Base-by-base conservation (phyloP, 2,888 invertebrate species). In the Leptopilina drosophilae region DNA sequence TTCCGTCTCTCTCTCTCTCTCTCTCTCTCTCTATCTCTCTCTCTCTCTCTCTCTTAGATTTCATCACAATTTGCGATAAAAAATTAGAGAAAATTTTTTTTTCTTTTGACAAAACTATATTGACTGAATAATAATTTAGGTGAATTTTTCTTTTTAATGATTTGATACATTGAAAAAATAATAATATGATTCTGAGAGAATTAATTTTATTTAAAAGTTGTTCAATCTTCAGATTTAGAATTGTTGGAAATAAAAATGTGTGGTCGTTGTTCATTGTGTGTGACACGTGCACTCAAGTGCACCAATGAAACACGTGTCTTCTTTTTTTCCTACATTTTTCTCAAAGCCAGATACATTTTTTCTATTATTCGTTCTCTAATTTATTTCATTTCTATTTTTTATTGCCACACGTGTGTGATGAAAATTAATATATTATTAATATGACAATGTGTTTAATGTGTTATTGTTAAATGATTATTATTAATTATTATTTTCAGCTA, bases 211-310 rank as follows among this genome's bases (percentile, higher is more conserved):
- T 33, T 33, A 33, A 2, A 33, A 33, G 33, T 33, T 33, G 4
- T 33, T 7, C 53, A 56, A 3, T 73, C 42, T 69, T 26, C 5
- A 12, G 33, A 73, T 73, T 73, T 56, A 73, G 73, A 73, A 73
- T 56, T 73, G 20, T 33, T n/a, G 7, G 20, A 49, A 49, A 49
- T 9, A 62, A 62, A 56, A 26, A 73, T 56, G n/a, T 33, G 33
- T 53, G 49, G 26, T 46, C 49, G 20, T 26, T 67, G 46, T 69
- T 33, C 33, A 33, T 33, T 33, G 33, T 56, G 26, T 2, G 14
- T 53, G 33, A 56, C 56, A 73, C 56, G 56, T 73, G 56, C 15
- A 49, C 49, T 49, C 46, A 49, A 67, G 49, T 49, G 49, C 20
- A 53, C 20, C 20, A 53, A 53, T 53, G 26, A 69, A 62, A 26